Percentiles rank a stretch among this genome's conserved stretches.
Conservation (phyloP, 2,113 vertebrate genomes). For the Artemisiospiza belli region DNA sequence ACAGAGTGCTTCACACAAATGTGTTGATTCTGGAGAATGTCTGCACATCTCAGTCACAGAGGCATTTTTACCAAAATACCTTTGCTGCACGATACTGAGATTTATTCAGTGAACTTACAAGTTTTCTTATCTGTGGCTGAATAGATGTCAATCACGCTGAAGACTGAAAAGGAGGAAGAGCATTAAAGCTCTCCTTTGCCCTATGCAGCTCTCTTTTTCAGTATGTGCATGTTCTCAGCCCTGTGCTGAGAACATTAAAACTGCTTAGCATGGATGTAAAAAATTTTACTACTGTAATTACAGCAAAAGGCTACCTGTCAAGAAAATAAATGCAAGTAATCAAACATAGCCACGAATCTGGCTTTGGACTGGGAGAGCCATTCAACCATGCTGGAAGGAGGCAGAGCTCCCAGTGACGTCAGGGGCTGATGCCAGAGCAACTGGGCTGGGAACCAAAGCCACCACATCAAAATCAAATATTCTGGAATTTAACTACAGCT, state of each 20-base stretch:
- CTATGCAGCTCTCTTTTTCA: not conserved
- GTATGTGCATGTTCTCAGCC: not conserved
- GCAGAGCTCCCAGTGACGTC: slow-evolving; percentile 31
- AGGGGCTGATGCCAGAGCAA: not conserved
- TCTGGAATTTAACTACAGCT: not conserved
- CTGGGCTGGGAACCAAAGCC: not conserved
- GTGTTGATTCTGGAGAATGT: not conserved
- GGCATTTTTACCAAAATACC: slow-evolving; percentile 14
- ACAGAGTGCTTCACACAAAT: not conserved
- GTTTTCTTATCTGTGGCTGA: not conserved
- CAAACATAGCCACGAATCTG: not conserved
- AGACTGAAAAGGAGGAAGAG: not conserved
- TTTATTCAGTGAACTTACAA: not conserved
- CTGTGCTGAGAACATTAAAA: slow-evolving; percentile 3
- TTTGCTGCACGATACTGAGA: not conserved
- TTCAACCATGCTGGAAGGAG: not conserved
- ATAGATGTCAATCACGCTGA: not conserved
- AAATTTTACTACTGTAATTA: slow-evolving; percentile 39
- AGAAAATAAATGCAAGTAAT: slow-evolving; percentile 43
- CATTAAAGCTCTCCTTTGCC: not conserved
- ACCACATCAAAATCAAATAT: not conserved
- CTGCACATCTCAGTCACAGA: not conserved
- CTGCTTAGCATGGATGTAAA: slow-evolving; percentile 2
- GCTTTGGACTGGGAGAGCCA: not conserved
- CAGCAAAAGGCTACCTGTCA: slow-evolving; percentile 49